These are phyloP conservation scores for Monodelphis domestica DNA, from an alignment of 2,797 vertebrate genomes.

Conservation along the genomic window DNA sequence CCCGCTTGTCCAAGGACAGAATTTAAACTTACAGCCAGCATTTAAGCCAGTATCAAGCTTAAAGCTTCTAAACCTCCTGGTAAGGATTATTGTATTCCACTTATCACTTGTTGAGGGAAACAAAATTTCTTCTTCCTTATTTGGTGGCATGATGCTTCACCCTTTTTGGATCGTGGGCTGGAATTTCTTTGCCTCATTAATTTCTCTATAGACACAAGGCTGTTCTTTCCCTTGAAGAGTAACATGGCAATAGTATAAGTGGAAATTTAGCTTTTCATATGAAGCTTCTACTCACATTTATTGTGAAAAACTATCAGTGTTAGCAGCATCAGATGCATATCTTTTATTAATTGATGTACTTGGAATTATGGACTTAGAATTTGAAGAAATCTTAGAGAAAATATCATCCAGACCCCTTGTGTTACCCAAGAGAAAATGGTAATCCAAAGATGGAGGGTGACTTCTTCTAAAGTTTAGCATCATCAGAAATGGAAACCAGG, in stretches of 20 bases:
- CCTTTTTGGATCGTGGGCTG: not conserved
- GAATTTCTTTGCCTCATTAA: not conserved
- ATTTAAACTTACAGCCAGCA: not conserved
- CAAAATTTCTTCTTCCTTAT: not conserved
- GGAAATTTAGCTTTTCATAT: not conserved
- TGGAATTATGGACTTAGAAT: not conserved
- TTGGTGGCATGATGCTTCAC: not conserved
- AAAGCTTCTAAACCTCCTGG: not conserved
- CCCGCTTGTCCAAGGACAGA: not conserved
- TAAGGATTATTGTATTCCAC: no score
- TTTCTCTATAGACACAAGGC: not conserved
- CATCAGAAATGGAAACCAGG: no score
- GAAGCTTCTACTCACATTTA: not conserved
- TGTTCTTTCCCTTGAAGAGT: not conserved
- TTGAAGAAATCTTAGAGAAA: not conserved
- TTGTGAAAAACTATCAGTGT: not conserved
- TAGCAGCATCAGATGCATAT: not conserved
- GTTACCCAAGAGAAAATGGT: no score
- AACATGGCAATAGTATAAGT: not conserved
- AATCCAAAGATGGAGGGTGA: no score
- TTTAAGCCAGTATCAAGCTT: not conserved
- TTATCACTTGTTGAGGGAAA: not conserved
- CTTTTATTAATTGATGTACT: not conserved
- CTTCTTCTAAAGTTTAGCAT: no score
- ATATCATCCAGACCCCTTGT: not conserved